Conservation (phyloP, 53 echinoderm and acorn worm species). For the Stichopus horrens region DNA sequence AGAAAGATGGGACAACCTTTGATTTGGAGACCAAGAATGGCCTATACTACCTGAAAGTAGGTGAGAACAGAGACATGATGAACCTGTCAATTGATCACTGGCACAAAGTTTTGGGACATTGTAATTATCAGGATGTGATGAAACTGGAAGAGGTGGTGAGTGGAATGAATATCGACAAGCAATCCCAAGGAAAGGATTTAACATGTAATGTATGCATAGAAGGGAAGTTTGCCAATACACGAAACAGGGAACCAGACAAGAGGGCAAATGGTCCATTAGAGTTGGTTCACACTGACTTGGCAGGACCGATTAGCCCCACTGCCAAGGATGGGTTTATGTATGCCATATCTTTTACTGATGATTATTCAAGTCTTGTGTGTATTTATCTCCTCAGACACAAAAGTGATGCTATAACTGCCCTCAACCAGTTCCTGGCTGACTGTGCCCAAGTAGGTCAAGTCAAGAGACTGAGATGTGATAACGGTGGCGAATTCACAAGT, state of each 20-base stretch:
- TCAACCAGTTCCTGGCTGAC: constrained; percentile 51
- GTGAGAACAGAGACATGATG: not conserved
- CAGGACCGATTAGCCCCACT: constrained; percentile 36
- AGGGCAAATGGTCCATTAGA: constrained; percentile 13
- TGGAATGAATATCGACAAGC: constrained; percentile 21
- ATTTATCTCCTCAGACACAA: constrained; percentile 52
- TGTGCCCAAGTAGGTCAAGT: constrained; percentile 29
- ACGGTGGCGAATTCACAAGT: constrained; percentile 55
- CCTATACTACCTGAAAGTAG: constrained; percentile 30
- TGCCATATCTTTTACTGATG: constrained; percentile 46
- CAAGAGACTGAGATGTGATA: constrained; percentile 50
- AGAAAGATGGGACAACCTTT: constrained; percentile 38
- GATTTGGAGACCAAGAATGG: not conserved
- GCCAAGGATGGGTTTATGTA: constrained; percentile 51
- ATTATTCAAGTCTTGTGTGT: constrained; percentile 46
- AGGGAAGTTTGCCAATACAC: constrained; percentile 26
- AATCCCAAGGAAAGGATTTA: not conserved
- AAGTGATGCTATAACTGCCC: constrained; percentile 48
- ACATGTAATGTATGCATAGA: constrained; percentile 37
- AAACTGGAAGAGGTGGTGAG: constrained; percentile 45
- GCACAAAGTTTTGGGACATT: constrained; percentile 33
- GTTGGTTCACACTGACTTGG: constrained; percentile 43
- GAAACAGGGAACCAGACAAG: constrained; percentile 30
- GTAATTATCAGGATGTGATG: constrained; percentile 31
- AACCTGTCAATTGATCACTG: constrained; percentile 18